Percentiles rank a stretch among this genome's conserved stretches.
These are phyloP conservation scores for Branchellion lobata DNA, from an alignment of 2,888 invertebrate species.

Conservation along the genomic window DNA sequence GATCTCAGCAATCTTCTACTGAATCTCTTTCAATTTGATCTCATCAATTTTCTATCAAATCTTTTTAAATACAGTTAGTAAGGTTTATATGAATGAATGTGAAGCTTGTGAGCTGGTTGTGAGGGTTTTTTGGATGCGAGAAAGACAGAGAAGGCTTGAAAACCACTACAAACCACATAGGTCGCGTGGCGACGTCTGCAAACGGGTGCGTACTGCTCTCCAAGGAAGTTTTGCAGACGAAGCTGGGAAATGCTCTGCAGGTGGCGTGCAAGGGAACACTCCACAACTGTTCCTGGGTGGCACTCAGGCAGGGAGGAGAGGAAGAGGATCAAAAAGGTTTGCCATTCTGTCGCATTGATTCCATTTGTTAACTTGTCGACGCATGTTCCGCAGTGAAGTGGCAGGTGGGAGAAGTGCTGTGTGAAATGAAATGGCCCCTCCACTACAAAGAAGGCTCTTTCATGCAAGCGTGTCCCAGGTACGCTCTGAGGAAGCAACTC, in stretches of 20 bases:
- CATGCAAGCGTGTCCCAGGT: slow-evolving; percentile 42
- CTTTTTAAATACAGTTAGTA: too few relatives aligned
- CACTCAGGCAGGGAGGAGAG: neutral
- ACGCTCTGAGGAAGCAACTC: slow-evolving; percentile 41
- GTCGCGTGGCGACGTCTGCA: neutral
- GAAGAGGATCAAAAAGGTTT: too few relatives aligned
- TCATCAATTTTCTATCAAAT: too few relatives aligned
- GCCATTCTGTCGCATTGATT: too few relatives aligned
- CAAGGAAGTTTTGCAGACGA: neutral
- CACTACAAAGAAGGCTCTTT: slow-evolving; percentile 39
- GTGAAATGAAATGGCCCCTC: slow-evolving; percentile 41
- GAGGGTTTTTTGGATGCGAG: too few relatives aligned
- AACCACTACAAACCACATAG: neutral
- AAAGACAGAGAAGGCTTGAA: too few relatives aligned
- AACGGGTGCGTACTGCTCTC: neutral
- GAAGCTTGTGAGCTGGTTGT: too few relatives aligned
- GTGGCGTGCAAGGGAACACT: neutral
- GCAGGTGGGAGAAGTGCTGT: slow-evolving; percentile 46
- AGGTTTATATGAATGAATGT: too few relatives aligned
- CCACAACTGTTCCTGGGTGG: slow-evolving; percentile 9
- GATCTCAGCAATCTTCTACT: too few relatives aligned
- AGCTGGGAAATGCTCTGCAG: neutral
- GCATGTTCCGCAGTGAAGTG: slow-evolving; percentile 19
- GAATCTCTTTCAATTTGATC: too few relatives aligned
- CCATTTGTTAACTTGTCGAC: too few relatives aligned